A percentile compares a stretch with the other conserved stretches of the same genome.
Evolutionary conservation across 2,797 vertebrate genomes (phyloP).

Genomic region (Mastacembelus armatus): DNA sequence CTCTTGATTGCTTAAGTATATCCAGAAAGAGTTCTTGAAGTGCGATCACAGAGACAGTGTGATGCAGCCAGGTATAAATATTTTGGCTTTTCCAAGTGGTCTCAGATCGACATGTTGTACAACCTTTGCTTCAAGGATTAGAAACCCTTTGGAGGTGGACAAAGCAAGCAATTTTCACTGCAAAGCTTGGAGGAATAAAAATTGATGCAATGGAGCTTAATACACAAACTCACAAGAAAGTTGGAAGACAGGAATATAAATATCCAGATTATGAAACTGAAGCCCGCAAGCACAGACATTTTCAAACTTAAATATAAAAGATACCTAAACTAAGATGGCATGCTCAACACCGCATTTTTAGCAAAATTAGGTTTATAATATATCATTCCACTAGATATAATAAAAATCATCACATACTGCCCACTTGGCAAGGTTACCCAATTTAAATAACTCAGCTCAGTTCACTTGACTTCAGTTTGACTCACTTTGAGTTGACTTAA

Average conservation of each 20-base stretch:
- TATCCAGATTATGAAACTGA: not conserved
- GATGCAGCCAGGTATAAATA: constrained; percentile 10
- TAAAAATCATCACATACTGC: constrained; percentile 11
- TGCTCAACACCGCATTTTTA: not conserved
- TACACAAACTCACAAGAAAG: not conserved
- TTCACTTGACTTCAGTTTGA: constrained; percentile 8
- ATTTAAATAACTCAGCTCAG: constrained; percentile 37
- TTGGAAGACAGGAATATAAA: constrained; percentile 3
- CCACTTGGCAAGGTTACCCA: constrained; percentile 28
- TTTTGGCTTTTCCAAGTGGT: not conserved
- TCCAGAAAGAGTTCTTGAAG: not conserved
- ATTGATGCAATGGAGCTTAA: not conserved
- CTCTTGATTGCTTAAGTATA: not conserved
- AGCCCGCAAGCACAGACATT: not conserved
- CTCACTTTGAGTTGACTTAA: constrained; percentile 34
- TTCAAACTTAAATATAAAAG: not conserved
- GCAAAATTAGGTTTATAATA: not conserved
- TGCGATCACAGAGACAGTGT: not conserved
- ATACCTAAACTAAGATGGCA: not conserved
- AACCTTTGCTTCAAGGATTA: not conserved
- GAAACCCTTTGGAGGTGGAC: not conserved
- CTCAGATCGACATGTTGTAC: not conserved
- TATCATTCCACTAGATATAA: constrained; percentile 11
- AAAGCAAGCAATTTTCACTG: not conserved
- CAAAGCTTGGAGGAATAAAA: not conserved